Evolutionary conservation across 2,888 invertebrate species (phyloP).

Genomic region (Pseudococcus longispinus): DNA sequence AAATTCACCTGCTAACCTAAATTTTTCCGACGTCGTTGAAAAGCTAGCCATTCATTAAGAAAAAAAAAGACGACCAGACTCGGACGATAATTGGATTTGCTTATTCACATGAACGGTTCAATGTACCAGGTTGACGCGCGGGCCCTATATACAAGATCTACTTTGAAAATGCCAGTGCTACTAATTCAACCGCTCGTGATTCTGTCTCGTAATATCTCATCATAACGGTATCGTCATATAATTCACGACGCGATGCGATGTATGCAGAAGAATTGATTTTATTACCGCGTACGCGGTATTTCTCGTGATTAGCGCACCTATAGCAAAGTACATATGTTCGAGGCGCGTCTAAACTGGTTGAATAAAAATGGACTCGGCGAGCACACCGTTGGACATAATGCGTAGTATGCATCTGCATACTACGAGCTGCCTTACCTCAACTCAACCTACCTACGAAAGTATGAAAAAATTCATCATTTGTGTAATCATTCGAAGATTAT

Average conservation of each 20-base stretch:
- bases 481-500: slow-evolving; percentile 34
- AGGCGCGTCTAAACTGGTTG: slow-evolving; percentile 2
- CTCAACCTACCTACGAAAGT: neutral
- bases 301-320: slow-evolving; percentile 12
- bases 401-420: neutral
- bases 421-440: neutral
- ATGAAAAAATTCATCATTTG: slow-evolving; percentile 18
- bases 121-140: neutral
- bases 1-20: slow-evolving; percentile 36
- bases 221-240: slow-evolving; percentile 43
- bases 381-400: neutral
- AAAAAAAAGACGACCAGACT: neutral
- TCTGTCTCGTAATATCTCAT: slow-evolving; percentile 45
- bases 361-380: neutral
- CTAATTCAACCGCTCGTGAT: slow-evolving; percentile 41
- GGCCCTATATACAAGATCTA: slow-evolving; percentile 17
- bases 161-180: slow-evolving; percentile 39
- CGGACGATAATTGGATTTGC: slow-evolving; percentile 20
- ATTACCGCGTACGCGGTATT: slow-evolving; percentile 5
- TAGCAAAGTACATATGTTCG: neutral
- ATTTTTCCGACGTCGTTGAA: neutral
- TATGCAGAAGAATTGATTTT: slow-evolving; percentile 28
- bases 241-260: neutral
- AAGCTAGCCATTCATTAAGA: slow-evolving; percentile 5
- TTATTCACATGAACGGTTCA: slow-evolving; percentile 37